phyloP scores from a whole-genome alignment of 2,888 invertebrate genomes.

The Chironomus tentans region DNA sequence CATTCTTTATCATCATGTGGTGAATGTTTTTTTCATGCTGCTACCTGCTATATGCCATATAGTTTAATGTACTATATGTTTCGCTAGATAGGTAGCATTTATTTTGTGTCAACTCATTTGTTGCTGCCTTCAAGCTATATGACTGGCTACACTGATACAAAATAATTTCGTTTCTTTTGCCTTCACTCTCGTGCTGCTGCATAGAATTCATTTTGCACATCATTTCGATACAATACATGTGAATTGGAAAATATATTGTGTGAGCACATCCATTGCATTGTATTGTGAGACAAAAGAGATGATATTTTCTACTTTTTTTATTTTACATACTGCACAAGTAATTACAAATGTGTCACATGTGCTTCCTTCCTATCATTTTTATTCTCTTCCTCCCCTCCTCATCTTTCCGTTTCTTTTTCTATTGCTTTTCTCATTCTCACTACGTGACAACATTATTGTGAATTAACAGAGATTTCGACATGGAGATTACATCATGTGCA shows the following conservation, averaged over 20 bases:
- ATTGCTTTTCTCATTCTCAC: neutral
- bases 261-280: too few relatives aligned
- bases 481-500: neutral
- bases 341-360: constrained; percentile 6
- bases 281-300: too few relatives aligned
- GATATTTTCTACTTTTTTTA: neutral
- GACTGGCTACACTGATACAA: neutral
- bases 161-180: neutral
- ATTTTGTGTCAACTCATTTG: constrained; percentile 10
- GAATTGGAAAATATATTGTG: too few relatives aligned
- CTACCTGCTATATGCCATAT: neutral
- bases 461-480: constrained; percentile 23
- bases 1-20: neutral
- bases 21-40: neutral
- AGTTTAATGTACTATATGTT: neutral
- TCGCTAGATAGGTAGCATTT: neutral
- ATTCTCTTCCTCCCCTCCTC: neutral
- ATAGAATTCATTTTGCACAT: neutral
- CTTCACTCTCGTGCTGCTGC: neutral
- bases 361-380: too few relatives aligned
- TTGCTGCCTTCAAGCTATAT: neutral
- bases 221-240: neutral
- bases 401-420: neutral
- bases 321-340: neutral
- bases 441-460: constrained; percentile 19